phyloP scores from a whole-genome alignment of 2,888 invertebrate genomes.

The Euspilapteryx auroguttella region DNA sequence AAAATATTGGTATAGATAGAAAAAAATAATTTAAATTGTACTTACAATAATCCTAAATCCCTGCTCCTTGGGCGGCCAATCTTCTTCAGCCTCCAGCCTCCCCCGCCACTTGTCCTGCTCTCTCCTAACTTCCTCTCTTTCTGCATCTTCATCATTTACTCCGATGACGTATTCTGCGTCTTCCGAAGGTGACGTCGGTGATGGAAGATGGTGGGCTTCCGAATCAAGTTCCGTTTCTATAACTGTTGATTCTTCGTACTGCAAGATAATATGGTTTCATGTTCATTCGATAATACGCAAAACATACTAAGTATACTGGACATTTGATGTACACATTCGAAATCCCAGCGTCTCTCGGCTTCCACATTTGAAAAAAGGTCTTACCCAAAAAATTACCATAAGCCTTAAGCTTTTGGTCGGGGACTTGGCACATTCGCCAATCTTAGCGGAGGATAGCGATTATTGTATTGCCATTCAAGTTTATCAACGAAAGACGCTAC shows the following conservation, averaged over 20 bases:
- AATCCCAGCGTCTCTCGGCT: too few relatives aligned
- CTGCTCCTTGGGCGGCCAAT: conserved; percentile 45
- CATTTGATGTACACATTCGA: too few relatives aligned
- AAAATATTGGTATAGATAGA: too few relatives aligned
- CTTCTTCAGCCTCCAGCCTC: conserved; percentile 61
- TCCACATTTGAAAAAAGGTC: too few relatives aligned
- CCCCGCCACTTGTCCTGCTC: conserved; percentile 78
- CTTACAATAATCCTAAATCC: conserved; percentile 79
- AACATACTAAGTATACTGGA: too few relatives aligned
- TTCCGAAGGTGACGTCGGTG: conserved; percentile 43
- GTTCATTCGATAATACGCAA: too few relatives aligned
- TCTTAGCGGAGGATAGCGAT: too few relatives aligned
- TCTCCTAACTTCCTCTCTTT: conserved; percentile 62
- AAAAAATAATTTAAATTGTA: conserved; percentile 10
- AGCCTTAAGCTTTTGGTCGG: too few relatives aligned
- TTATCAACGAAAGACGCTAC: too few relatives aligned
- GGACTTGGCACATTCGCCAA: too few relatives aligned
- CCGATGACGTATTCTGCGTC: conserved; percentile 69
- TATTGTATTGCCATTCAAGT: too few relatives aligned
- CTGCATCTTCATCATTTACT: conserved; percentile 26
- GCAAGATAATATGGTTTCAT: conserved; percentile 11
- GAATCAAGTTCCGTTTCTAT: conserved; percentile 73
- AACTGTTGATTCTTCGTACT: conserved; percentile 70
- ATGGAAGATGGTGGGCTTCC: conserved; percentile 56
- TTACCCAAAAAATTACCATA: too few relatives aligned